Conservation (phyloP, 2,888 invertebrate genomes). For the Cotesia congregata region DNA sequence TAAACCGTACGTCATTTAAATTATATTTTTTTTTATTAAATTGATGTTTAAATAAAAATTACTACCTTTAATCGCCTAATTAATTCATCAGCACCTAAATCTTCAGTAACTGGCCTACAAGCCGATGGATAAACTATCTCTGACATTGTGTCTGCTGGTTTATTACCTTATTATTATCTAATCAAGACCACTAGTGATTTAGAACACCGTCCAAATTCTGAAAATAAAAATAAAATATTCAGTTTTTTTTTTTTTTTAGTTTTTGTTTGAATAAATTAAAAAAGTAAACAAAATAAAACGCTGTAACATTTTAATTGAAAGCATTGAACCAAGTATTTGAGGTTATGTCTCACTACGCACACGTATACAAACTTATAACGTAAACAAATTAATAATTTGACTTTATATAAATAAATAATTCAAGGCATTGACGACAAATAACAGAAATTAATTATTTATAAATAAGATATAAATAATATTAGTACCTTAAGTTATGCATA, state of each 20-base stretch:
- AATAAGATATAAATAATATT: slow-evolving; percentile 23
- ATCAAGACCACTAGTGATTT: slow-evolving; percentile 56
- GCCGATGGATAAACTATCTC: slow-evolving; percentile 95
- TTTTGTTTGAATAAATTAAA: too few relatives aligned
- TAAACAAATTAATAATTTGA: slow-evolving; percentile 45
- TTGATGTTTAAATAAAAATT: slow-evolving; percentile 9
- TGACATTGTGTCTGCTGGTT: slow-evolving; percentile 75
- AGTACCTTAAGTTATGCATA: slow-evolving; percentile 68
- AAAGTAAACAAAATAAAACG: too few relatives aligned
- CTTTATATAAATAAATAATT: slow-evolving; percentile 2
- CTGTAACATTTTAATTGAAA: not conserved
- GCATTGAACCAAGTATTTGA: slow-evolving; percentile 32
- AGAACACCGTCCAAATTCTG: slow-evolving; percentile 69
- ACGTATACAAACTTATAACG: slow-evolving; percentile 43
- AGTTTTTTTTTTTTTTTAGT: not conserved
- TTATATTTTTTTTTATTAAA: not conserved
- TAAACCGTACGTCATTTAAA: slow-evolving; percentile 22
- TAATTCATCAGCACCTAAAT: slow-evolving; percentile 95
- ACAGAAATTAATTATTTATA: not conserved
- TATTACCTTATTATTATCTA: slow-evolving; percentile 44
- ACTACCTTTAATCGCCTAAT: slow-evolving; percentile 92
- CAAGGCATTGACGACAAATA: not conserved
- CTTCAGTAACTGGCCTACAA: slow-evolving; percentile 94
- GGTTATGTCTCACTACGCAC: slow-evolving; percentile 45
- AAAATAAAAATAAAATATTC: slow-evolving; percentile 45